Conservation (phyloP, 2,113 vertebrate genomes). For the Caretta caretta region DNA sequence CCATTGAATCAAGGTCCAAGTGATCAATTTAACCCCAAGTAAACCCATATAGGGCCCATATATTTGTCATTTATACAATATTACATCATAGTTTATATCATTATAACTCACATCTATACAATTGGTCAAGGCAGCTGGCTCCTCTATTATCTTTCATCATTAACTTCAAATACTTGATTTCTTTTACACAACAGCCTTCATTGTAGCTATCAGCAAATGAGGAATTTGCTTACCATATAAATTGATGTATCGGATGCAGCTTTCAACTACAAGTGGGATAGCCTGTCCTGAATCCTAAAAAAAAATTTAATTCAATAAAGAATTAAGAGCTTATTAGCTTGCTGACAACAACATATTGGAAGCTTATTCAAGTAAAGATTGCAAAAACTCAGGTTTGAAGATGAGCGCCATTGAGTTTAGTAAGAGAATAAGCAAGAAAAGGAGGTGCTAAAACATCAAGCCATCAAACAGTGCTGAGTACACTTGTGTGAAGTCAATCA, state of each 20-base stretch:
- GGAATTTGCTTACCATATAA: constrained; percentile 87
- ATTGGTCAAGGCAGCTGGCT: neutral
- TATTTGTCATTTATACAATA: accelerated
- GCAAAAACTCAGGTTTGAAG: constrained; percentile 44
- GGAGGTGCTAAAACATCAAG: constrained; percentile 46
- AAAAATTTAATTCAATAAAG: constrained; percentile 34
- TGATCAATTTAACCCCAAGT: accelerated
- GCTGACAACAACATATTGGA: neutral
- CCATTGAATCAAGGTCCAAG: accelerated
- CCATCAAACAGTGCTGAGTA: constrained; percentile 13
- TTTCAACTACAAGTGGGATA: constrained; percentile 97
- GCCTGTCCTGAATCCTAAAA: constrained; percentile 93
- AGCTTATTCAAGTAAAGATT: constrained; percentile 25
- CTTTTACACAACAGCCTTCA: neutral
- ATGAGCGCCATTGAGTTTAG: constrained; percentile 69
- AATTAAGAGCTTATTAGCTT: neutral
- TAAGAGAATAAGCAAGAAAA: constrained; percentile 72
- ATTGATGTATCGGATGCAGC: constrained; percentile 98
- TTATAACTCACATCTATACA: accelerated
- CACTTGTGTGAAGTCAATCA: neutral
- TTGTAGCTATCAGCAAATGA: accelerated
- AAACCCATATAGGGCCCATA: neutral
- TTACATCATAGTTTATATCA: neutral
- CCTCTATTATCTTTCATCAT: neutral
- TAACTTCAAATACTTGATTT: accelerated